Conservation (phyloP, 2,888 invertebrate species). For the Pristionchus mayeri region DNA sequence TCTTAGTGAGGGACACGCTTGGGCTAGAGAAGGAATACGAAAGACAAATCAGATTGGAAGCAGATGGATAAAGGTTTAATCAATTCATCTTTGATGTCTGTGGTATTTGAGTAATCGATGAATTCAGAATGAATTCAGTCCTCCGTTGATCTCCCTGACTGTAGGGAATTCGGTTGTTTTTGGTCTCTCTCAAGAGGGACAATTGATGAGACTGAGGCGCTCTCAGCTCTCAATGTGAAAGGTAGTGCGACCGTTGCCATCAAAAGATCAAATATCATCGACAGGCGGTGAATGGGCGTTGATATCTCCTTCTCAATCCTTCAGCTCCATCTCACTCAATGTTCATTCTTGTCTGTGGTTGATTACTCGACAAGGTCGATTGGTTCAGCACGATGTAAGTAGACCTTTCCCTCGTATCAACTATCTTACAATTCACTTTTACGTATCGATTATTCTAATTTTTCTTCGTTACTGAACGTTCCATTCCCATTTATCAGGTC, state of each 20-base stretch:
- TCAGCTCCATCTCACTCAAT: slow-evolving; percentile 40
- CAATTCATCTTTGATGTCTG: too few species aligned
- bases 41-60: not conserved
- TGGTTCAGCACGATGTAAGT: slow-evolving; percentile 36
- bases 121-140: not conserved
- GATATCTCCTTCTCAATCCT: slow-evolving; percentile 17
- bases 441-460: too few species aligned
- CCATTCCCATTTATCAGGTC: too few species aligned
- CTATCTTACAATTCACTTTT: too few species aligned
- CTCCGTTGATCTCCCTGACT: slow-evolving; percentile 3
- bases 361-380: not conserved
- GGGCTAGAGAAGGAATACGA: slow-evolving; percentile 37
- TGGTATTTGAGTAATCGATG: too few species aligned
- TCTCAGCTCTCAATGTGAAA: slow-evolving; percentile 26
- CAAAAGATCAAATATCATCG: not conserved
- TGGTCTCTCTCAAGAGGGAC: slow-evolving; percentile 39
- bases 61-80: slow-evolving; percentile 35
- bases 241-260: not conserved
- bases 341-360: slow-evolving; percentile 18
- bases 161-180: slow-evolving; percentile 32
- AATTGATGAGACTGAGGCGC: slow-evolving; percentile 23
- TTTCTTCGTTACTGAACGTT: too few species aligned
- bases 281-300: slow-evolving; percentile 17
- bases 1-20: slow-evolving; percentile 6
- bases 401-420: too few species aligned